Conservation (phyloP, 1,140 invertebrate genomes). For the Metopolophium dirhodum region DNA sequence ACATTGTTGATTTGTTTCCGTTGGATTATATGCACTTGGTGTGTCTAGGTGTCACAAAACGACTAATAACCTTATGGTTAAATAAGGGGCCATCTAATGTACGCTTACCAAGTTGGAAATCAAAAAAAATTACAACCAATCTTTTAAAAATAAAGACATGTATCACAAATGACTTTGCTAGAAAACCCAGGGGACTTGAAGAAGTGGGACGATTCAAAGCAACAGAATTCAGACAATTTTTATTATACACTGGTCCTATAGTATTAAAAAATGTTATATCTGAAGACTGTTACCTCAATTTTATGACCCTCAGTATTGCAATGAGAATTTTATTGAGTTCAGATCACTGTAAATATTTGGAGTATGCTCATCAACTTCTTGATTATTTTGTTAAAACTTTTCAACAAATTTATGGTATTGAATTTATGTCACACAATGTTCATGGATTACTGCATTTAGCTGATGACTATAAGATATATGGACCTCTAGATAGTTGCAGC, state of each 20-base stretch:
- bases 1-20: slow-evolving; percentile 61
- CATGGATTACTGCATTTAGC: too few species aligned
- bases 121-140: not conserved
- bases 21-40: slow-evolving; percentile 58
- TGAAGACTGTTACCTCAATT: slow-evolving; percentile 63
- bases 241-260: slow-evolving; percentile 65
- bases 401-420: too few species aligned
- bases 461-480: too few species aligned
- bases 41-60: slow-evolving; percentile 63
- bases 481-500: too few species aligned
- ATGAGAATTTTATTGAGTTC: too few species aligned
- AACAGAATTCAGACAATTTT: slow-evolving; percentile 65
- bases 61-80: slow-evolving; percentile 61
- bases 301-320: slow-evolving; percentile 59
- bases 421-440: too few species aligned
- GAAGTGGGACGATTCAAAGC: slow-evolving; percentile 65
- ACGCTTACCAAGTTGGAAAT: slow-evolving; percentile 10
- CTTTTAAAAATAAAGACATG: too few species aligned
- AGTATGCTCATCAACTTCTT: too few species aligned
- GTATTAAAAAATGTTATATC: slow-evolving; percentile 62
- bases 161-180: too few species aligned
- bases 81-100: slow-evolving; percentile 39
- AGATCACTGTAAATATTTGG: too few species aligned
- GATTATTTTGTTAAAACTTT: too few species aligned
- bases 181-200: slow-evolving; percentile 56